Percentiles rank a stretch among this genome's conserved stretches.
These are phyloP conservation scores for Hirundo rustica DNA, from an alignment of 2,797 vertebrate species.

Conservation along the genomic window DNA sequence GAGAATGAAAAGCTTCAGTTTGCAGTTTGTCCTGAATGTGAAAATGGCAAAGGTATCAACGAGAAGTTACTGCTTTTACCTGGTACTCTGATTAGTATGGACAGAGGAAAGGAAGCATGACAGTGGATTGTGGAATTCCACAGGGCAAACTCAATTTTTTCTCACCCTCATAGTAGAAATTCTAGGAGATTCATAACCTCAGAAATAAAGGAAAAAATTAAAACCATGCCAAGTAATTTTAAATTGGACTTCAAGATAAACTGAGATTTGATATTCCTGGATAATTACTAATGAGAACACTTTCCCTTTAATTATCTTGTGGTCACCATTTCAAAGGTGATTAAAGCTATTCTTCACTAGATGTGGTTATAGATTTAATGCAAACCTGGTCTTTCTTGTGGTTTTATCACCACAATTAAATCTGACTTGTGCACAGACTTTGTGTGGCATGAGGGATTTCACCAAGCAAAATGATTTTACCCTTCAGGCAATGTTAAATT, in stretches of 20 bases:
- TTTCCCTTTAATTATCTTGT: constrained; percentile 98
- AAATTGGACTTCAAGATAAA: constrained; percentile 73
- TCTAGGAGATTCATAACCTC: constrained; percentile 30
- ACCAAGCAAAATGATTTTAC: constrained; percentile 86
- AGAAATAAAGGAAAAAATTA: constrained; percentile 23
- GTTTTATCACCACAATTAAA: constrained; percentile 96
- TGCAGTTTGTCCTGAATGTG: neutral
- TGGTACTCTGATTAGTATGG: neutral
- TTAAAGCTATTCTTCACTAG: constrained; percentile 87
- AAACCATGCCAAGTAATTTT: constrained; percentile 64
- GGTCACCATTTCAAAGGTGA: constrained; percentile 92
- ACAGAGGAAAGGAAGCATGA: neutral
- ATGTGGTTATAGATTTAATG: constrained; percentile 93
- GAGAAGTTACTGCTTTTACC: neutral
- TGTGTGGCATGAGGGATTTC: constrained; percentile 92
- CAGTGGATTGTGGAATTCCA: neutral
- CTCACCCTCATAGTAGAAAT: neutral
- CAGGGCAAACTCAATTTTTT: neutral
- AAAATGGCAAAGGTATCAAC: neutral
- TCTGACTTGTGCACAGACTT: constrained; percentile 86
- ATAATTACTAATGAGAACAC: constrained; percentile 82
- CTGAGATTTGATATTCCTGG: constrained; percentile 80
- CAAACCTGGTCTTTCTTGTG: constrained; percentile 97
- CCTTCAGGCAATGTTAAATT: constrained; percentile 93
- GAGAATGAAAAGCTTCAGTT: neutral